Evolutionary conservation across 2,797 vertebrate species (phyloP).

Genomic region (Mus spretus): DNA sequence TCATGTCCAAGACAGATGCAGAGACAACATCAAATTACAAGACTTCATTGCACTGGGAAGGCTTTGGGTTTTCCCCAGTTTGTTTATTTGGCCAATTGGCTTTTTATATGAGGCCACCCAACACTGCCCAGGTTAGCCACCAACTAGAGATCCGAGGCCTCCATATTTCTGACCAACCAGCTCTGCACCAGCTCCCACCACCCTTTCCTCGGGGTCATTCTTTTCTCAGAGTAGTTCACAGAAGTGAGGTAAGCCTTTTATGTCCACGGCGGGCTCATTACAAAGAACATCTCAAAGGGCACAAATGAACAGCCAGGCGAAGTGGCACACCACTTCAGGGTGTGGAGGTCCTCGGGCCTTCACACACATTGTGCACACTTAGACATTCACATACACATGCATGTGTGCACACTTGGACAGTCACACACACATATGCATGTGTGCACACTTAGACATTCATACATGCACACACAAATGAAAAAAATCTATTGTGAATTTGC

Average conservation of each 20-base stretch:
- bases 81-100: neutral
- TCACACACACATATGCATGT: too few relatives aligned
- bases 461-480: neutral
- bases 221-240: neutral
- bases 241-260: neutral
- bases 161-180: neutral
- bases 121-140: neutral
- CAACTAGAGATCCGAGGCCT: neutral
- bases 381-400: neutral
- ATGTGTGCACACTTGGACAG: too few relatives aligned
- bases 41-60: neutral
- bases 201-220: neutral
- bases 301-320: neutral
- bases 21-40: neutral
- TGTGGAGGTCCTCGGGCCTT: too few relatives aligned
- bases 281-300: neutral
- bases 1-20: neutral
- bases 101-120: neutral
- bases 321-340: neutral
- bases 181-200: neutral
- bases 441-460: too few relatives aligned
- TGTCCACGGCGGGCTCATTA: neutral
- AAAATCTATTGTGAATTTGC: neutral
- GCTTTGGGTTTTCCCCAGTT: neutral
- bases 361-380: neutral